Evolutionary conservation across 2,113 vertebrate genomes (phyloP).

Genomic region (Protomyctophum bolini): DNA sequence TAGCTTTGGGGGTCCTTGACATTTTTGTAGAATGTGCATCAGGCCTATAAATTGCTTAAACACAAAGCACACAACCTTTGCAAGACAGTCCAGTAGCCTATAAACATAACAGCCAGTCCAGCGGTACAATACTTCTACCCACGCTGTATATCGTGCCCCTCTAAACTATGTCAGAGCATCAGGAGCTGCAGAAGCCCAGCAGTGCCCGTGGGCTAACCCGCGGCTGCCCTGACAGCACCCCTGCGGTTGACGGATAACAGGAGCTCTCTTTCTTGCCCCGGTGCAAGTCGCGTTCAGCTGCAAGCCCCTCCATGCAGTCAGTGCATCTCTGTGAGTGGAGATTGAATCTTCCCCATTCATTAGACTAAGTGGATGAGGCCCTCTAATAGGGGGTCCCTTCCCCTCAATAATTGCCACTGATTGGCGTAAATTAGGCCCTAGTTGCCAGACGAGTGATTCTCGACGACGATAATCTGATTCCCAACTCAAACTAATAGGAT

Average conservation of each 20-base stretch:
- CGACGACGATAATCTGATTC: constrained; percentile 86
- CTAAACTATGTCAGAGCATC: constrained; percentile 55
- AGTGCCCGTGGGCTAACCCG: constrained; percentile 59
- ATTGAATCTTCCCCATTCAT: constrained; percentile 88
- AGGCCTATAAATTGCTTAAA: not conserved
- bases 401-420: constrained; percentile 88
- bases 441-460: constrained; percentile 89
- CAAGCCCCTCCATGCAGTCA: constrained; percentile 59
- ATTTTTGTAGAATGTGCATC: too few relatives aligned
- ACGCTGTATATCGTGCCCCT: constrained; percentile 43
- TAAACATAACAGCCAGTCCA: constrained; percentile 32
- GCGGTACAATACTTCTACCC: constrained; percentile 34
- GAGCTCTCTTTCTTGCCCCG: constrained; percentile 65
- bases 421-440: constrained; percentile 88
- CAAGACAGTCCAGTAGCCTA: constrained; percentile 16
- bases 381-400: constrained; percentile 87
- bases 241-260: constrained; percentile 77
- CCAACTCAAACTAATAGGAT: constrained; percentile 89
- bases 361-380: constrained; percentile 87
- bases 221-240: constrained; percentile 62
- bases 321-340: constrained; percentile 81
- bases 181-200: constrained; percentile 34
- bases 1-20: constrained; percentile 1
- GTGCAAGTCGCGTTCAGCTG: constrained; percentile 75
- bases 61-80: not conserved